These are phyloP conservation scores for Heliconius himera DNA, from an alignment of 1,140 invertebrate species.

Conservation along the genomic window DNA sequence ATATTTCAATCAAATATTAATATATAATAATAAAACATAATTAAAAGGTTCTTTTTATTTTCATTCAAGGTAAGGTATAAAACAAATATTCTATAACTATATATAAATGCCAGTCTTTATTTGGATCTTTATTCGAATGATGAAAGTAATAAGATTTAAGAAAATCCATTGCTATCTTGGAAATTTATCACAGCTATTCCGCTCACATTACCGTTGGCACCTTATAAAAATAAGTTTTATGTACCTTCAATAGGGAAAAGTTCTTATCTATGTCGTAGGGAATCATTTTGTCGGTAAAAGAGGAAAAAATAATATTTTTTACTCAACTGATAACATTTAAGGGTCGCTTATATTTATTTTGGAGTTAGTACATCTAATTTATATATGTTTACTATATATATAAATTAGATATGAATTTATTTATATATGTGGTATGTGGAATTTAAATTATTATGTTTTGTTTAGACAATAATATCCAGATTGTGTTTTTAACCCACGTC, in stretches of 20 bases:
- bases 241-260: conserved; percentile 22
- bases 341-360: neutral
- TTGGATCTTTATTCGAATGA: neutral
- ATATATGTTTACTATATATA: too few relatives aligned
- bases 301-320: neutral
- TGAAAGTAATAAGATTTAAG: conserved; percentile 12
- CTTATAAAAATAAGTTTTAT: conserved; percentile 24
- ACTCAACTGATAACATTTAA: neutral
- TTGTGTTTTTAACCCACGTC: too few relatives aligned
- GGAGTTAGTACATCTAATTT: neutral
- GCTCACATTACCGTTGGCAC: conserved; percentile 11
- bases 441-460: too few relatives aligned
- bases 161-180: conserved; percentile 16
- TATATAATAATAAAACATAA: too few relatives aligned
- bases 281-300: conserved; percentile 16
- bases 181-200: conserved; percentile 25
- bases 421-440: too few relatives aligned
- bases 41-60: too few relatives aligned
- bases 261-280: neutral
- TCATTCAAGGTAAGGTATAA: neutral
- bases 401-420: too few relatives aligned
- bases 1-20: too few relatives aligned
- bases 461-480: too few relatives aligned
- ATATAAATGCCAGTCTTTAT: neutral
- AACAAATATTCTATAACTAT: neutral